Base-by-base conservation (phyloP, 1,140 invertebrate species). In the Atopsyche davidsoni region DNA sequence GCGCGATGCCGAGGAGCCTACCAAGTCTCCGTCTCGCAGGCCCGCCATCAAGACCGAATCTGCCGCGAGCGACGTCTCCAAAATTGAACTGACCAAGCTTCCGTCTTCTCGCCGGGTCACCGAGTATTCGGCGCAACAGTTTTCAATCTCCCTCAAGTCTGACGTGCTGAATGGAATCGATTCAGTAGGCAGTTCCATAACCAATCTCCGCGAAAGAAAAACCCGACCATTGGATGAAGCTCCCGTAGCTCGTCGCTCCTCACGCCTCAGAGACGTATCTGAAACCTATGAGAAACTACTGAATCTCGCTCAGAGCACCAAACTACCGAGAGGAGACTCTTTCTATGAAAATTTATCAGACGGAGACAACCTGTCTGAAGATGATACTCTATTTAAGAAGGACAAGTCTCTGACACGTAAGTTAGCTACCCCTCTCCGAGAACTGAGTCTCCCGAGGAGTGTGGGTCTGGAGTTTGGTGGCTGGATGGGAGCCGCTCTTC, bases 331-430 rank as follows among this genome's bases (percentile, higher is more conserved):
- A 24, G 44, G 28, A 19, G 51, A 58, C 17, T 7, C n/a, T 13
- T 45, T 43, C 4, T 46, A 46, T 46, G 50, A 57, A n/a, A 49
- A 53, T 22, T 32, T 46, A 23, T 39, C 39, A 18, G 51, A 54
- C 13, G 43, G 41, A 25, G 51, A 53, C 3, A 43, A 45, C 10
- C 7, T 51, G n/a, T 58, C 51, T 19, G 51, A 53, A 34, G 56
- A 58, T 32, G 56, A 58, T 6, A 19, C 36, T n/a, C 34, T 45
- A 2, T 32, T 24, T 14, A 28, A 42, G n/a, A 46, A 32, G 32
- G 19, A 36, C n/a, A 43, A 24, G 7, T 51, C 50, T 11, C 38
- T 28, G n/a, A 46, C 51, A 2, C 47, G 56, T 9, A 46, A 39
- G 28, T 32, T 58, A 18, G 43, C 46, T 16, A 58, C 56, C 2